A percentile compares a stretch with the other conserved stretches of the same genome.
Evolutionary conservation across 1,140 invertebrate genomes (phyloP).

Genomic region (Drosophila nigrodunni): DNA sequence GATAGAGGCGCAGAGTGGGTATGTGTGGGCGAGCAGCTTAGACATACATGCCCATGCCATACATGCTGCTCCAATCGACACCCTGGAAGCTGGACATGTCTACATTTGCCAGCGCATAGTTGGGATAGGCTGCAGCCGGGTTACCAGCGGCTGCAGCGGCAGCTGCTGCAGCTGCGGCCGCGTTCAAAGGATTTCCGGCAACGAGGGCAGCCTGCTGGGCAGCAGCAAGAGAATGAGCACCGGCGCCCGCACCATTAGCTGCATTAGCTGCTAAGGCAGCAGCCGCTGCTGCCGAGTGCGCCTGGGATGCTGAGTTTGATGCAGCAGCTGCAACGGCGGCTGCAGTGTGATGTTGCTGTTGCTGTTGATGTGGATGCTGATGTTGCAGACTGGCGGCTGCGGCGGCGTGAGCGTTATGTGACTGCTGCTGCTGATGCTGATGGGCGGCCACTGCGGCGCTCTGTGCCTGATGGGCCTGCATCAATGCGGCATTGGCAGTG

Average conservation of each 20-base stretch:
- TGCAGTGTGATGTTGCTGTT: constrained; percentile 66
- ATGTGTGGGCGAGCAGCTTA: constrained; percentile 84
- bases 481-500: constrained; percentile 80
- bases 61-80: constrained; percentile 95
- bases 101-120: constrained; percentile 93
- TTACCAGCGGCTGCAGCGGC: constrained; percentile 86
- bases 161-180: constrained; percentile 80
- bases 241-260: constrained; percentile 84
- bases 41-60: constrained; percentile 95
- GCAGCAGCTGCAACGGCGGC: constrained; percentile 73
- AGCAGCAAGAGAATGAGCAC: constrained; percentile 82
- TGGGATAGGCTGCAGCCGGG: constrained; percentile 89
- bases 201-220: constrained; percentile 85
- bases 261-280: constrained; percentile 85
- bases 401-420: constrained; percentile 84
- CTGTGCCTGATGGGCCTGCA: constrained; percentile 84
- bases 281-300: constrained; percentile 82
- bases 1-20: background rate
- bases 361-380: constrained; percentile 65
- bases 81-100: constrained; percentile 96
- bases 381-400: constrained; percentile 83
- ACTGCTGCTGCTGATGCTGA: constrained; percentile 81
- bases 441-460: constrained; percentile 82
- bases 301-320: constrained; percentile 83
- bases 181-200: constrained; percentile 84